Evolutionary conservation across 30 jellyfish, hydroid and myxozoan species (phyloP).

Genomic region (Sanderia malayensis): DNA sequence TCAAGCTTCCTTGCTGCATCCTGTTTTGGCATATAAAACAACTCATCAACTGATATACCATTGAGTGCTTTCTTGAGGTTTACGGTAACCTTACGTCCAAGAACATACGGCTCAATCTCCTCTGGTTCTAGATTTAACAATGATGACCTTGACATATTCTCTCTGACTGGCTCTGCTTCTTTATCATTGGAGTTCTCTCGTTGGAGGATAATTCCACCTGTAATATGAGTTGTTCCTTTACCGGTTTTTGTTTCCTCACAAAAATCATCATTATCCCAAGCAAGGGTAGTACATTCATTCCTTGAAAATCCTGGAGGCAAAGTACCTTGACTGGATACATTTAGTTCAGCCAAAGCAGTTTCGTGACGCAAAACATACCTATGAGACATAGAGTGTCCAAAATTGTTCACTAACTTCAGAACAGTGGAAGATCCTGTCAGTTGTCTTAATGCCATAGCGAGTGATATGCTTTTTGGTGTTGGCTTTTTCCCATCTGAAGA

Average conservation of each 20-base stretch:
- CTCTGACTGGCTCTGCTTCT: constrained; percentile 9
- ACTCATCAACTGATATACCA: neutral
- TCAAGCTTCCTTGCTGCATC: constrained; percentile 11
- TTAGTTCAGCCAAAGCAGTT: constrained; percentile 53
- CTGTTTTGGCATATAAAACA: neutral
- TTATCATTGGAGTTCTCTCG: neutral
- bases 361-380: constrained; percentile 13
- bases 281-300: constrained; percentile 24
- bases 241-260: constrained; percentile 45
- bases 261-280: constrained; percentile 53
- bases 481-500: constrained; percentile 23
- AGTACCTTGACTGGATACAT: constrained; percentile 12
- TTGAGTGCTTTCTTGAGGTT: constrained; percentile 24
- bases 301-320: constrained; percentile 20
- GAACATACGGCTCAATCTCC: constrained; percentile 11
- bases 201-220: constrained; percentile 29
- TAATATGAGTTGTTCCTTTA: constrained; percentile 34
- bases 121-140: constrained; percentile 18
- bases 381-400: constrained; percentile 42
- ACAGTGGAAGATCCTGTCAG: constrained; percentile 33
- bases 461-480: constrained; percentile 46
- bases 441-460: constrained; percentile 55
- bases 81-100: constrained; percentile 17
- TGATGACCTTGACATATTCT: constrained; percentile 9
- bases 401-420: constrained; percentile 18